These are phyloP conservation scores for Corydoras maculifer DNA, from an alignment of 2,113 vertebrate species.

Conservation along the genomic window DNA sequence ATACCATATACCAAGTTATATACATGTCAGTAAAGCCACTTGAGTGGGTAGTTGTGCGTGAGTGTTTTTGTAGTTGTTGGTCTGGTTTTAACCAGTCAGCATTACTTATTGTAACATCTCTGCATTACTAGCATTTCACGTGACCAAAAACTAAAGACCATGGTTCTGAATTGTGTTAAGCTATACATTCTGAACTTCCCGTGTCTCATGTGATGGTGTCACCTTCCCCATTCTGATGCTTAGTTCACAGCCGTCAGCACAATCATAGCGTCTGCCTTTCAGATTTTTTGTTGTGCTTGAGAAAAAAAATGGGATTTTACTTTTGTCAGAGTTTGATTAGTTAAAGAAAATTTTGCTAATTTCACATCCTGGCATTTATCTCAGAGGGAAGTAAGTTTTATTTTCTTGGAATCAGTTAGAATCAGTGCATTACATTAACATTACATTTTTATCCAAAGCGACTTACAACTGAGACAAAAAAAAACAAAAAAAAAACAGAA, in stretches of 20 bases:
- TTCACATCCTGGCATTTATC: too few relatives aligned
- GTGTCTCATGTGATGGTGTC: conserved; percentile 4
- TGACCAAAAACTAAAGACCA: background rate
- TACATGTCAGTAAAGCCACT: too few relatives aligned
- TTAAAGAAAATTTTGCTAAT: too few relatives aligned
- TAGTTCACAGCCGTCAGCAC: conserved; percentile 14
- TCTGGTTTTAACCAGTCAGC: background rate
- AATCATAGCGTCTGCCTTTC: background rate
- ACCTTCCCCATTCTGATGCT: conserved; percentile 12
- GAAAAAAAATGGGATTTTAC: conserved; percentile 3
- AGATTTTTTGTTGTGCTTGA: background rate
- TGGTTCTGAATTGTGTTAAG: conserved; percentile 9
- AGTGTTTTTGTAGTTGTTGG: background rate
- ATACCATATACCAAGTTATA: too few relatives aligned
- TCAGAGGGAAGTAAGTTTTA: too few relatives aligned
- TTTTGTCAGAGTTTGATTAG: background rate
- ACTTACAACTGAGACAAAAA: too few relatives aligned
- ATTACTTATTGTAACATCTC: background rate
- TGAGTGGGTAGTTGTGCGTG: too few relatives aligned
- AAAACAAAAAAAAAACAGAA: too few relatives aligned
- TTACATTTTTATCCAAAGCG: too few relatives aligned
- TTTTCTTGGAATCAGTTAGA: too few relatives aligned
- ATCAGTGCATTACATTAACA: too few relatives aligned
- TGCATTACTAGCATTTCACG: conserved; percentile 1
- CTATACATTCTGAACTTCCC: conserved; percentile 9